phyloP scores from a whole-genome alignment of 2,888 invertebrate genomes.

The Orthosia gracilis region DNA sequence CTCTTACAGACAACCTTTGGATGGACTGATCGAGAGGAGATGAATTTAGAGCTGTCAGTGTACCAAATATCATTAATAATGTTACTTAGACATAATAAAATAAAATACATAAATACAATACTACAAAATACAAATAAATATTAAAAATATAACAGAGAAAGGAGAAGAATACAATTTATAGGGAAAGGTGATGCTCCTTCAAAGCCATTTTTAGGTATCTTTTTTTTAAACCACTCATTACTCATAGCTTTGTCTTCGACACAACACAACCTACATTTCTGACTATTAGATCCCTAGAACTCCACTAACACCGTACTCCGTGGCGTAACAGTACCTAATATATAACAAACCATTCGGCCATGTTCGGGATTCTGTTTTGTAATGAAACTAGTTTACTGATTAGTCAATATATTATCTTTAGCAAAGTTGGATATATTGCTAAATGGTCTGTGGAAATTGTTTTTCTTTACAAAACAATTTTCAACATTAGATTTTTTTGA shows the following conservation, averaged over 20 bases:
- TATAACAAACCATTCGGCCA: conserved; percentile 29
- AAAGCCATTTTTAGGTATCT: not conserved
- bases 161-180: too few relatives aligned
- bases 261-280: not conserved
- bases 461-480: not conserved
- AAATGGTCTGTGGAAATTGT: not conserved
- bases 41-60: too few relatives aligned
- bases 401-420: conserved; percentile 31
- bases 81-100: too few relatives aligned
- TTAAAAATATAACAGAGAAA: too few relatives aligned
- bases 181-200: too few relatives aligned
- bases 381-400: conserved; percentile 49
- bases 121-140: too few relatives aligned
- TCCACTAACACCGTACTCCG: conserved; percentile 17
- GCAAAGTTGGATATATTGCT: not conserved
- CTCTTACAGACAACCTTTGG: too few relatives aligned
- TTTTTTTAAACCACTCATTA: not conserved
- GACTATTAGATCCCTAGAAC: not conserved
- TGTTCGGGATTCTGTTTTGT: conserved; percentile 47
- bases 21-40: too few relatives aligned
- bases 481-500: too few relatives aligned
- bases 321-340: conserved; percentile 10
- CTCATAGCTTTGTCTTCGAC: not conserved
- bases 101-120: too few relatives aligned
- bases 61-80: too few relatives aligned